Evolutionary conservation across 2,888 invertebrate species (phyloP).

Genomic region (Campaea margaritaria): DNA sequence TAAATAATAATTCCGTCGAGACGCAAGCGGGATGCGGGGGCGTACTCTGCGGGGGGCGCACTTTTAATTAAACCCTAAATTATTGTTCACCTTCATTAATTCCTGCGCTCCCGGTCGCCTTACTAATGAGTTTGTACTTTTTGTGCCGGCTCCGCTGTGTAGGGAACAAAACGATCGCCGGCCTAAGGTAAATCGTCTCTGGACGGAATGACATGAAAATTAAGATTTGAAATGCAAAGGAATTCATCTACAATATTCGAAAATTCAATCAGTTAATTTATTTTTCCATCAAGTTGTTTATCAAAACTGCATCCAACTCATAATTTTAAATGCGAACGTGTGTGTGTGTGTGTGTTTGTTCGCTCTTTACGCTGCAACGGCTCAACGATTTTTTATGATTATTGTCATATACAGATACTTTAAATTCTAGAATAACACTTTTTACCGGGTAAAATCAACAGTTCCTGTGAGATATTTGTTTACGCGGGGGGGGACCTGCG

Average conservation of each 20-base stretch:
- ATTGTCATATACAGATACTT: no score
- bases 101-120: conserved; percentile 77
- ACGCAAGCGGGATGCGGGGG: conserved; percentile 62
- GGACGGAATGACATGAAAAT: conserved; percentile 9
- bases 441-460: no score
- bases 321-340: no score
- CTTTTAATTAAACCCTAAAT: conserved; percentile 85
- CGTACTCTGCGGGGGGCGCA: conserved; percentile 75
- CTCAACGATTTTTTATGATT: no score
- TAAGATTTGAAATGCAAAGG: conserved; percentile 16
- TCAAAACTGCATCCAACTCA: no score
- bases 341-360: no score
- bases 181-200: conserved; percentile 11
- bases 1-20: conserved; percentile 31
- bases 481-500: no score
- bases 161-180: conserved; percentile 44
- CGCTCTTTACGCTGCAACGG: no score
- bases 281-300: no score
- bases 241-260: no score
- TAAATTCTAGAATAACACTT: no score
- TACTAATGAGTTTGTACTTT: conserved; percentile 83
- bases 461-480: no score
- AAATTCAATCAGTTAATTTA: background rate
- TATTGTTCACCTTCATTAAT: conserved; percentile 85
- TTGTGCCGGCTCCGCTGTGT: conserved; percentile 64